Base-by-base conservation (phyloP, 2,797 vertebrate genomes). In the Phalloptychus januarius region DNA sequence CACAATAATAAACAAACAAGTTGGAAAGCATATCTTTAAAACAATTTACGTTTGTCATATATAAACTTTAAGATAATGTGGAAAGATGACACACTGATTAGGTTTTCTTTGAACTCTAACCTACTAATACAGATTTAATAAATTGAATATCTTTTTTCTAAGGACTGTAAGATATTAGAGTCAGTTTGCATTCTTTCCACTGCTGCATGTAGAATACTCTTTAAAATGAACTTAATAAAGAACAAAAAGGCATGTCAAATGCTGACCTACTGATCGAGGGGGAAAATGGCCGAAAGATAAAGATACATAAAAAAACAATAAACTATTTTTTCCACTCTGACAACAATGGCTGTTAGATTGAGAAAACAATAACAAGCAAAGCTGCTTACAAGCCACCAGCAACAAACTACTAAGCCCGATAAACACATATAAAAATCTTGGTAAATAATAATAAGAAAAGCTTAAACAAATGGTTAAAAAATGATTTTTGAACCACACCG, bases 1-100 rank as follows among this genome's bases (percentile, higher is more conserved):
- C 56, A 67, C 38, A 18, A 44, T 71, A 91, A 77, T 67, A 31
- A 48, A 79, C n/a, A 54, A 71, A 79, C 67, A 38, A 61, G 56
- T 6, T 8, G 18, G 16, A 40, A 46, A 38, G 23, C 40, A 69
- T 10, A 38, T 23, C 5, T 2, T 1, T 36, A 25, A 40, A 23
- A 67, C 38, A 42, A 6, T 23, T 69, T 5, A 25, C 13, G 11
- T 42, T 33, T 69, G 13, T 42, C 5, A 25, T 42, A 20, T 63
- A 25, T 42, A 40, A 18, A 67, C 8, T 12, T 67, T n/a, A 25
- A 42, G 38, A 25, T 25, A 12, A 67, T 42, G 20, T 40, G 38
- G 11, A 40, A 2, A 69, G 65, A 25, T 69, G 38, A 40, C 40
- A 4, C 4, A 40, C 8, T 12, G 15, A 38, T 65, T 36, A 65